Percentiles rank a stretch among this genome's conserved stretches.
Conservation (phyloP, 2,888 invertebrate species). For the Acrobasis consociella region DNA sequence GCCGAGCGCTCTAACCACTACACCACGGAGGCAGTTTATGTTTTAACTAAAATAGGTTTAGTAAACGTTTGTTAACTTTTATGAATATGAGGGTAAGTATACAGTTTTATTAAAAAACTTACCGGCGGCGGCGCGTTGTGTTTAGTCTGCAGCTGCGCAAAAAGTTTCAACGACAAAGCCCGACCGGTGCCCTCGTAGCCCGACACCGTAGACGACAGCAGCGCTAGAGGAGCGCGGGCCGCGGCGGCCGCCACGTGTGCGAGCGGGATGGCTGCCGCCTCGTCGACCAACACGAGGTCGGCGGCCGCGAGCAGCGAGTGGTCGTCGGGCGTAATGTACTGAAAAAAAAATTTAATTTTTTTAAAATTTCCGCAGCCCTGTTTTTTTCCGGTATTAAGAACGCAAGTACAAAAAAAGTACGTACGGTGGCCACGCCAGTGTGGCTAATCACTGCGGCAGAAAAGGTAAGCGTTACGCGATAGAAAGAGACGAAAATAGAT, state of each 20-base stretch:
- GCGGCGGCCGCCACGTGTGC: constrained; percentile 94
- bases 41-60: too few relatives aligned
- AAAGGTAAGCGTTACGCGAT: too few relatives aligned
- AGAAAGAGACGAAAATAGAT: too few relatives aligned
- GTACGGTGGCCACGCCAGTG: too few relatives aligned
- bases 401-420: too few relatives aligned
- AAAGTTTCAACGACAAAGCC: constrained; percentile 96
- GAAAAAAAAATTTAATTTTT: constrained; percentile 31
- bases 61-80: too few relatives aligned
- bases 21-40: too few relatives aligned
- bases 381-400: too few relatives aligned
- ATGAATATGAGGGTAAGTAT: too few relatives aligned
- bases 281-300: constrained; percentile 97
- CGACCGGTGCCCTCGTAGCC: constrained; percentile 99
- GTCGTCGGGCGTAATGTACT: constrained; percentile 98
- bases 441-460: too few relatives aligned
- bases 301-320: constrained; percentile 94
- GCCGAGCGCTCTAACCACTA: too few relatives aligned
- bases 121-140: constrained; percentile 85
- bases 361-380: too few relatives aligned
- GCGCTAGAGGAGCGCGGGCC: constrained; percentile 94
- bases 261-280: constrained; percentile 99
- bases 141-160: constrained; percentile 90
- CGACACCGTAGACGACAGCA: constrained; percentile 98
- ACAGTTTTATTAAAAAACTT: constrained; percentile 34